A percentile compares a stretch with the other conserved stretches of the same genome.
These are phyloP conservation scores for Galbula dea DNA, from an alignment of 2,113 vertebrate genomes.

Conservation along the genomic window DNA sequence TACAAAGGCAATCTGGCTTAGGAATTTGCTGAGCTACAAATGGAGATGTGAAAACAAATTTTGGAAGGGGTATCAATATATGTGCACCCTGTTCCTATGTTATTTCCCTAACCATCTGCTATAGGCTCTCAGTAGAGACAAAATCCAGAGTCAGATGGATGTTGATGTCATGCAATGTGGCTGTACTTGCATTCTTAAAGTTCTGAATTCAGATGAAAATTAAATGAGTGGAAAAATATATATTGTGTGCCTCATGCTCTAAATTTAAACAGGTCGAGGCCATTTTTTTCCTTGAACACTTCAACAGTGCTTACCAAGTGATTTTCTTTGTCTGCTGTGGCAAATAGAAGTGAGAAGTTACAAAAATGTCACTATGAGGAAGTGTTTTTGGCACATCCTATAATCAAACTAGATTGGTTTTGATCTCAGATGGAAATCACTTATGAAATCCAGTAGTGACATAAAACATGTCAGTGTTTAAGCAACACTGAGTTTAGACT, in stretches of 20 bases:
- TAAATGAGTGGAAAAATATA: background rate
- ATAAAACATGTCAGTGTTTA: background rate
- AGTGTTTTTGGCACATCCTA: fast-evolving
- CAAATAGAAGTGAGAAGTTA: background rate
- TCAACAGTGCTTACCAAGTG: background rate
- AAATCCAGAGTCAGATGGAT: background rate
- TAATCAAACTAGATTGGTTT: background rate
- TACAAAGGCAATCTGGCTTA: background rate
- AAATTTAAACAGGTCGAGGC: background rate
- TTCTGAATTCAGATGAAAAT: background rate
- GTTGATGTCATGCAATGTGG: background rate
- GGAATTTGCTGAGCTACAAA: background rate
- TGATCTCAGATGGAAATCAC: background rate
- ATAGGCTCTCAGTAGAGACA: background rate
- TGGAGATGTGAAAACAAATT: background rate
- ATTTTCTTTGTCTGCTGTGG: background rate
- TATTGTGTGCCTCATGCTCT: background rate
- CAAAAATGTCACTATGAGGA: background rate
- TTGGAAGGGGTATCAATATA: background rate
- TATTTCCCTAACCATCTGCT: background rate
- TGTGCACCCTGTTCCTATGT: background rate
- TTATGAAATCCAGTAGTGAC: background rate
- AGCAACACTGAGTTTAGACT: background rate
- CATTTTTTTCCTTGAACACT: background rate
- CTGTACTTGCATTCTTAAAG: background rate